Evolutionary conservation across 2,888 invertebrate genomes (phyloP).

Genomic region (Morpho helenor): DNA sequence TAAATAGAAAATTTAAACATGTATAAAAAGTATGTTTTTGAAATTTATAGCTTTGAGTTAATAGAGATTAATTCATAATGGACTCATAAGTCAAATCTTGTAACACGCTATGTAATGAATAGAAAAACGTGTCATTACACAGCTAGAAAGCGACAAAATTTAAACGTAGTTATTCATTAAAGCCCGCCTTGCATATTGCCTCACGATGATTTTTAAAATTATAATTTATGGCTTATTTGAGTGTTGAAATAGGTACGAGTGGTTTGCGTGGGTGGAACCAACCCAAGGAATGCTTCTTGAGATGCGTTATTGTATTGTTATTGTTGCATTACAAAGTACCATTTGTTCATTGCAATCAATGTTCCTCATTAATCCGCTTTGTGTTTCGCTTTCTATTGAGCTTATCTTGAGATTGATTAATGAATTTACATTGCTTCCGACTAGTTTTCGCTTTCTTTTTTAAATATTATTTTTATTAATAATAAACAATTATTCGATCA

Average conservation of each 20-base stretch:
- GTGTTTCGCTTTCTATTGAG: conserved; percentile 11
- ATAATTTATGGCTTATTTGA: conserved; percentile 71
- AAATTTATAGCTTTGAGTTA: too few species aligned
- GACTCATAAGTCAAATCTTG: not conserved
- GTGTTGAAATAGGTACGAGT: conserved; percentile 69
- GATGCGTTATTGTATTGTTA: conserved; percentile 27
- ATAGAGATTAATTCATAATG: too few species aligned
- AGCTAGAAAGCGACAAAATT: conserved; percentile 14
- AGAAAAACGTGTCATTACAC: conserved; percentile 18
- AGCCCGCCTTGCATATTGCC: conserved; percentile 31
- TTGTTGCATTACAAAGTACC: conserved; percentile 17
- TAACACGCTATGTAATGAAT: conserved; percentile 4
- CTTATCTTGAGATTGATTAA: conserved; percentile 13
- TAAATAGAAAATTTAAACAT: too few species aligned
- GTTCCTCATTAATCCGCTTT: conserved; percentile 19
- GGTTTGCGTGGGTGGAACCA: conserved; percentile 64
- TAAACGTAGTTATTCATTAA: conserved; percentile 22
- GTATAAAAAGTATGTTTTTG: too few species aligned
- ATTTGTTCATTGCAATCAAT: conserved; percentile 19
- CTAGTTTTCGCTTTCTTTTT: conserved; percentile 13
- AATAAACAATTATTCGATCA: too few species aligned
- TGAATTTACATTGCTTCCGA: conserved; percentile 18
- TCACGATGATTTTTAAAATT: conserved; percentile 63
- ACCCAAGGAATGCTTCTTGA: conserved; percentile 32
- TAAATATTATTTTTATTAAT: not conserved